These are phyloP conservation scores for Galaxias olidus DNA, from an alignment of 2,797 vertebrate genomes.

Conservation along the genomic window DNA sequence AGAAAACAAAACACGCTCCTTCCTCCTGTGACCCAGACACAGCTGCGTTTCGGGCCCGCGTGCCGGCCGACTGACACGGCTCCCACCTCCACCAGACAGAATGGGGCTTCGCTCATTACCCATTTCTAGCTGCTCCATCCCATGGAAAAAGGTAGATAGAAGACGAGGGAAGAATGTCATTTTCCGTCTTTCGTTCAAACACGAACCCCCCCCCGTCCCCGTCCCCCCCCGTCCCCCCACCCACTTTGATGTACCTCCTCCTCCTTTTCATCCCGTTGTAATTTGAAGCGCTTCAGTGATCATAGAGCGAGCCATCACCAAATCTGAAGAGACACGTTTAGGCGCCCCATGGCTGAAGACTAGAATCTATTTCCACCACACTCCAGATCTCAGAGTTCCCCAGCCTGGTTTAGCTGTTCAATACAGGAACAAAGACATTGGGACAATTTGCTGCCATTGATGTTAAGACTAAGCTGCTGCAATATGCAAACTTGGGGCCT, in stretches of 20 bases:
- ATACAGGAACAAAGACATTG: constrained; percentile 51
- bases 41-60: constrained; percentile 17
- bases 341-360: constrained; percentile 65
- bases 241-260: constrained; percentile 65
- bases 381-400: constrained; percentile 55
- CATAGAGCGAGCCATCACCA: constrained; percentile 70
- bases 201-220: too few relatives aligned
- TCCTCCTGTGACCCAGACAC: constrained; percentile 28
- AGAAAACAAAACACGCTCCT: not conserved
- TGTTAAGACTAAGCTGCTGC: constrained; percentile 55
- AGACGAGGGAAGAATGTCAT: constrained; percentile 58
- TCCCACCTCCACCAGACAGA: constrained; percentile 37
- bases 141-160: constrained; percentile 74
- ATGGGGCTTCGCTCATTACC: constrained; percentile 48
- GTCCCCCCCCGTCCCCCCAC: not conserved
- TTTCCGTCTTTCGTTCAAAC: constrained; percentile 61
- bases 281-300: constrained; percentile 76
- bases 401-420: constrained; percentile 41
- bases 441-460: constrained; percentile 52
- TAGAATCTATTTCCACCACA: constrained; percentile 72
- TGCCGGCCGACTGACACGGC: constrained; percentile 35
- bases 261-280: constrained; percentile 73
- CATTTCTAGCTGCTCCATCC: constrained; percentile 49
- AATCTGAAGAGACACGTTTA: constrained; percentile 75
- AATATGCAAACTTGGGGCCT: constrained; percentile 54